These are phyloP conservation scores for Sebastes variabilis DNA, from an alignment of 2,797 vertebrate species.

Conservation along the genomic window DNA sequence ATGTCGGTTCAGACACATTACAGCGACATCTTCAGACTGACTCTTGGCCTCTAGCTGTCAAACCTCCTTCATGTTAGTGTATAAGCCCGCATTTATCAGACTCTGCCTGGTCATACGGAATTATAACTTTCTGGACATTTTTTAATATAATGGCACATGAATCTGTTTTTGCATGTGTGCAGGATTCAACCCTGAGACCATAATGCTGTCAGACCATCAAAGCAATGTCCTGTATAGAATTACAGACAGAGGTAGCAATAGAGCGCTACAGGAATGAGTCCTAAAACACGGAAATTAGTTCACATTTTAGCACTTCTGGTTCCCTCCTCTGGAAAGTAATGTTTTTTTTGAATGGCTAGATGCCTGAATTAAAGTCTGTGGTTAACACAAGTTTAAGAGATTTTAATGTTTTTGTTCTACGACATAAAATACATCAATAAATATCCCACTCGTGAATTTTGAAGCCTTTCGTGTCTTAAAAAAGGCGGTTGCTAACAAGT, in stretches of 20 bases:
- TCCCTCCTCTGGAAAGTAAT: too few species aligned
- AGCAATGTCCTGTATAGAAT: neutral
- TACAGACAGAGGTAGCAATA: neutral
- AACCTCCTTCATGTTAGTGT: slow-evolving; percentile 20
- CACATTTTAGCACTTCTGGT: too few species aligned
- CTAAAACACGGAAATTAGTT: too few species aligned
- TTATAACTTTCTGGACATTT: slow-evolving; percentile 8
- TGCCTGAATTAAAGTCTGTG: too few species aligned
- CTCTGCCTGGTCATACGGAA: neutral
- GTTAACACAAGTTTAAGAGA: too few species aligned
- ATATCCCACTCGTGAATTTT: too few species aligned
- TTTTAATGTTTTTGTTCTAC: too few species aligned
- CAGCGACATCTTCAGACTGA: slow-evolving; percentile 32
- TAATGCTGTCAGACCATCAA: neutral
- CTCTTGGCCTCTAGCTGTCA: slow-evolving; percentile 42
- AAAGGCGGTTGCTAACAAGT: too few species aligned
- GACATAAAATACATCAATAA: too few species aligned
- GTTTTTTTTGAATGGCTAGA: too few species aligned
- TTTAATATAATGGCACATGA: slow-evolving; percentile 3
- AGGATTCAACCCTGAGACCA: slow-evolving; percentile 7
- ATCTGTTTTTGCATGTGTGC: neutral
- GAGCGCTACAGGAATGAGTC: neutral
- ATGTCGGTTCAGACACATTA: slow-evolving; percentile 42
- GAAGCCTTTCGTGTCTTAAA: too few species aligned
- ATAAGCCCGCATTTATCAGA: slow-evolving; percentile 18